Conservation (phyloP, 2,113 vertebrate species). For the Aptenodytes forsteri region DNA sequence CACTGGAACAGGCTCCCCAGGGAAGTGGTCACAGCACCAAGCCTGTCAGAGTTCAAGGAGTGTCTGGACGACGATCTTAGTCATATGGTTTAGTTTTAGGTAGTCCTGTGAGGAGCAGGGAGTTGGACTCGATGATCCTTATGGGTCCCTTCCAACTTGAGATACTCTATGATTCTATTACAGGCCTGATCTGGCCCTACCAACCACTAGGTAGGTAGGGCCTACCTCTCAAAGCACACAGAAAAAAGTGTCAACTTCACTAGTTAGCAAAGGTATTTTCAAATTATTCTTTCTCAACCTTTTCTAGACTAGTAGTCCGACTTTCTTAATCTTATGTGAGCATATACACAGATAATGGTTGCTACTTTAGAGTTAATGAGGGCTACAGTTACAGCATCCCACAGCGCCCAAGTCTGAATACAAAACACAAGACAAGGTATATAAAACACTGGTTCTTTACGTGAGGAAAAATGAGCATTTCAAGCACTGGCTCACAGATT, state of each 20-base stretch:
- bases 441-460: neutral
- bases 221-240: neutral
- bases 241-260: neutral
- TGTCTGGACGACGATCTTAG: neutral
- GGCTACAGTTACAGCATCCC: neutral
- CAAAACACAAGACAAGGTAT: neutral
- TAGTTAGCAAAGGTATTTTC: neutral
- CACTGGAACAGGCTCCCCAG: neutral
- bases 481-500: neutral
- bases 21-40: neutral
- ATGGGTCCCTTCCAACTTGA: neutral
- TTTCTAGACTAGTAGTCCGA: neutral
- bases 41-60: neutral
- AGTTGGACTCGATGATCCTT: neutral
- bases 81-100: neutral
- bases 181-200: neutral
- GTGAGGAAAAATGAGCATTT: neutral
- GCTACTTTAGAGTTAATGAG: neutral
- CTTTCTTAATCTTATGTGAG: neutral
- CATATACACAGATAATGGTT: neutral
- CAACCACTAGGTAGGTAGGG: too few species aligned
- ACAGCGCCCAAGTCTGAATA: neutral
- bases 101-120: neutral
- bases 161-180: neutral
- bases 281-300: neutral